phyloP scores from a whole-genome alignment of 1,140 invertebrate species.

The Eurytemora carolleeae region DNA sequence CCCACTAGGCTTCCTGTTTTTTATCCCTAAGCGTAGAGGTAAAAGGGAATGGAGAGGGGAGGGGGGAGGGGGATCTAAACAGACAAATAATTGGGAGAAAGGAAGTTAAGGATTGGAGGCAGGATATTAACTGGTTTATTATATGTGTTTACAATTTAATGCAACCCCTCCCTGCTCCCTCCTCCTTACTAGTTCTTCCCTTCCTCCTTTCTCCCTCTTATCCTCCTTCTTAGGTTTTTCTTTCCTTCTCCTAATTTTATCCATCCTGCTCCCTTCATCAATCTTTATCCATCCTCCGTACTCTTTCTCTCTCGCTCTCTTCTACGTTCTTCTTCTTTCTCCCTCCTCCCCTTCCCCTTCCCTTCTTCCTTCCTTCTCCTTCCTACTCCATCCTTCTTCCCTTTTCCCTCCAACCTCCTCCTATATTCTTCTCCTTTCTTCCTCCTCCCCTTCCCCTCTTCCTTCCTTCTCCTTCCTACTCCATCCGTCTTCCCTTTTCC shows the following conservation, averaged over 20 bases:
- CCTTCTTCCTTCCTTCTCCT: conserved; percentile 1
- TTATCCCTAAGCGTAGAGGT: too few species aligned
- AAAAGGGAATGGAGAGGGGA: too few species aligned
- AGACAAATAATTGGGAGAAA: too few species aligned
- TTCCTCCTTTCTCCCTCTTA: too few species aligned
- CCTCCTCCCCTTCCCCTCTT: not conserved
- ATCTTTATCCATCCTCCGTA: not conserved
- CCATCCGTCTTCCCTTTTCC: not conserved
- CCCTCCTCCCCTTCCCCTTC: not conserved
- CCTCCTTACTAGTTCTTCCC: too few species aligned
- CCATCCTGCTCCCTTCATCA: not conserved
- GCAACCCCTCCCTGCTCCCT: too few species aligned
- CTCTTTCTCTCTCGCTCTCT: not conserved
- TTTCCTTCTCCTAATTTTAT: not conserved
- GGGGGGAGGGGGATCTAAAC: too few species aligned
- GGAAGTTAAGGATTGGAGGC: too few species aligned
- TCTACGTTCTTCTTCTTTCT: not conserved
- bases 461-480: not conserved
- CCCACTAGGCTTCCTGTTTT: too few species aligned
- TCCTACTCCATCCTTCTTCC: not conserved
- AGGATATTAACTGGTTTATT: too few species aligned
- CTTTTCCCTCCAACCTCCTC: not conserved
- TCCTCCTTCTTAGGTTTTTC: too few species aligned
- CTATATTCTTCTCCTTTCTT: not conserved
- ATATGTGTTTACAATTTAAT: too few species aligned